Base-by-base conservation (phyloP, 2,113 vertebrate species). In the Sceloporus tristichus region DNA sequence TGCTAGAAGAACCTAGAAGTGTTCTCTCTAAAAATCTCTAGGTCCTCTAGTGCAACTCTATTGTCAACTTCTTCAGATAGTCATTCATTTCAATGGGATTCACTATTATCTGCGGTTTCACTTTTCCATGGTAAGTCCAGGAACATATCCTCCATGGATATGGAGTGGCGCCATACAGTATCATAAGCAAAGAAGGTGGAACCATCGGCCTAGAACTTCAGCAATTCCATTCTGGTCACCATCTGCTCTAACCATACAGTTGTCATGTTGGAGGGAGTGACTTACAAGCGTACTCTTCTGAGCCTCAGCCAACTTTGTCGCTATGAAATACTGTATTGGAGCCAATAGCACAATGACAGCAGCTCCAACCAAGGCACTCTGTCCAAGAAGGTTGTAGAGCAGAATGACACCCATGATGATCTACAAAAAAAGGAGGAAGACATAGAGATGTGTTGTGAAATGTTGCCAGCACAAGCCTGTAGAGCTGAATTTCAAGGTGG, bases 351-450 rank as follows among this genome's bases (percentile, higher is more conserved):
- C 97, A 0, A 99, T 99, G 88, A 99, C 98, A 0, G 98, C 96
- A 0, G 99, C 98, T 13, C 99, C 99, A 0, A 99, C 97, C 93
- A 99, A 83, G 0, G 99, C 98, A 0, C 98, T 99, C 2, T 68
- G 87, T 16, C 97, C 98, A 0, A 99, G 92, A 13, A 99, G 88
- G 48, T 98, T 96, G 80, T 99, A 98, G 1, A 99, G 97, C 65
- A 99, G 97, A 88, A 99, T 98, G 82, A 99, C 98, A 0, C 99
- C 99, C 99, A 99, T 99, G 91, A 99, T 98, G 81, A 99, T 99
- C 99, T 99, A 92, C n/a, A 70, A 79, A 82, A 62, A 4, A 77
- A 88, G 85, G 18, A 70, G 62, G 89, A 5, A 76, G 87, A 85
- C 38, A 73, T 0, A 38, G 27, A 0, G 6, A 29, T 34, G 19